Evolutionary conservation across 1,140 invertebrate genomes (phyloP).

Genomic region (Vollenhovia emeryi): DNA sequence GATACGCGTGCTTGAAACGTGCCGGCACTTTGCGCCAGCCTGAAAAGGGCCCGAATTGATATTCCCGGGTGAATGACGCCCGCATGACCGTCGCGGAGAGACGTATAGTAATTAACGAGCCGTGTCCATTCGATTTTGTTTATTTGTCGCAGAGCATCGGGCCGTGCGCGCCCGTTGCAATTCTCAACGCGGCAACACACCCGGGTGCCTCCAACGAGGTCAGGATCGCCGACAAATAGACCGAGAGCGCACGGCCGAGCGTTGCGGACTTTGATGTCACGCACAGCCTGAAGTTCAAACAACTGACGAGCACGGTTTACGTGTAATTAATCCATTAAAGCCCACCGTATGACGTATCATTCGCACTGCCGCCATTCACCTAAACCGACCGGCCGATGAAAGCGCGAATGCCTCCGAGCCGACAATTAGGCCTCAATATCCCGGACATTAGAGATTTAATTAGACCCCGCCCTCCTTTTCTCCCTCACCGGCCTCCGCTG

Average conservation of each 20-base stretch:
- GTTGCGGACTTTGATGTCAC: constrained; percentile 55
- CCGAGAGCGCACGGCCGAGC: neutral
- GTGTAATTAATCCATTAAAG: constrained; percentile 45
- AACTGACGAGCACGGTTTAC: constrained; percentile 33
- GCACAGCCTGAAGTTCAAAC: constrained; percentile 50
- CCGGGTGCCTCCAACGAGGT: constrained; percentile 27
- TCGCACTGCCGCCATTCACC: neutral
- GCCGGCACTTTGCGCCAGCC: neutral
- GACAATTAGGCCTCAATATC: neutral
- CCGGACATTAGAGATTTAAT: neutral
- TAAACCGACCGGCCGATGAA: neutral
- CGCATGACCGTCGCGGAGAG: neutral
- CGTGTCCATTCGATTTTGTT: constrained; percentile 38
- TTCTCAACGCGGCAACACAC: constrained; percentile 1
- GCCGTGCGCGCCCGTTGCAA: neutral
- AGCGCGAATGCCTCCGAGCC: neutral
- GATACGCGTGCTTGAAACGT: neutral
- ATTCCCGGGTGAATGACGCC: neutral
- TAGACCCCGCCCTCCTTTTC: neutral
- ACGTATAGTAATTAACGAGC: constrained; percentile 33
- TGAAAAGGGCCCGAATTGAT: neutral
- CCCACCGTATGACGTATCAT: neutral
- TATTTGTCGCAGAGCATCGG: constrained; percentile 13
- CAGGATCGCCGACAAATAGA: constrained; percentile 39
- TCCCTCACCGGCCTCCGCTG: neutral